Evolutionary conservation across 2,797 vertebrate genomes (phyloP).

Genomic region (Halcyon smyrnensis): DNA sequence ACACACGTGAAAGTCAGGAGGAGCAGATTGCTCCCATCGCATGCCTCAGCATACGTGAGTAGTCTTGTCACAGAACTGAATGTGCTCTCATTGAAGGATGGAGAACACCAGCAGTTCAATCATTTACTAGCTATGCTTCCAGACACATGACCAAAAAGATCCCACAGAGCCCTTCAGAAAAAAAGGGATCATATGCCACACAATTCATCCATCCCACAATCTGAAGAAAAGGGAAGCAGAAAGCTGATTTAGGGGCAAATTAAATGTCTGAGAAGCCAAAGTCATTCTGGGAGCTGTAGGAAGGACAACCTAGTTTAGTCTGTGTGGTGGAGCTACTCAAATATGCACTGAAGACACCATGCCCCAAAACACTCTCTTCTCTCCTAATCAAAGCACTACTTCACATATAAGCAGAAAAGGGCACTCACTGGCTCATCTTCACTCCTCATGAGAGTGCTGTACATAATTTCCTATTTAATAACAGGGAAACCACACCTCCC

Average conservation of each 20-base stretch:
- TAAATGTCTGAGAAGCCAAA: background rate
- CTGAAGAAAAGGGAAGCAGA: background rate
- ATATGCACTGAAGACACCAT: background rate
- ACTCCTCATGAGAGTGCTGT: background rate
- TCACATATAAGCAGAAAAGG: accelerated
- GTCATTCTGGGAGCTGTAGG: background rate
- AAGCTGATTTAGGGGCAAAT: background rate
- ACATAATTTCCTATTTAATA: background rate
- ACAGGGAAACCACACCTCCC: background rate
- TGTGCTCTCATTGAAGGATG: background rate
- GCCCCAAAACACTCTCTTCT: background rate
- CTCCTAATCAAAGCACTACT: background rate
- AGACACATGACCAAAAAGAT: background rate
- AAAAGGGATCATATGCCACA: background rate
- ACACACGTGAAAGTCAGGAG: background rate
- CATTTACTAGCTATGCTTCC: background rate
- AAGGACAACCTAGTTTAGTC: background rate
- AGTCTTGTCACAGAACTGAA: background rate
- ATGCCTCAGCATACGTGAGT: accelerated
- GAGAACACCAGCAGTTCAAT: background rate
- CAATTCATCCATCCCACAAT: background rate
- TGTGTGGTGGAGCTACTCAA: background rate
- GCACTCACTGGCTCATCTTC: background rate
- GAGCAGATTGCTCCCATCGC: background rate
- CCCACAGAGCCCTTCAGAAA: background rate